Evolutionary conservation across 2,113 vertebrate genomes (phyloP).

Genomic region (Serinus canaria): DNA sequence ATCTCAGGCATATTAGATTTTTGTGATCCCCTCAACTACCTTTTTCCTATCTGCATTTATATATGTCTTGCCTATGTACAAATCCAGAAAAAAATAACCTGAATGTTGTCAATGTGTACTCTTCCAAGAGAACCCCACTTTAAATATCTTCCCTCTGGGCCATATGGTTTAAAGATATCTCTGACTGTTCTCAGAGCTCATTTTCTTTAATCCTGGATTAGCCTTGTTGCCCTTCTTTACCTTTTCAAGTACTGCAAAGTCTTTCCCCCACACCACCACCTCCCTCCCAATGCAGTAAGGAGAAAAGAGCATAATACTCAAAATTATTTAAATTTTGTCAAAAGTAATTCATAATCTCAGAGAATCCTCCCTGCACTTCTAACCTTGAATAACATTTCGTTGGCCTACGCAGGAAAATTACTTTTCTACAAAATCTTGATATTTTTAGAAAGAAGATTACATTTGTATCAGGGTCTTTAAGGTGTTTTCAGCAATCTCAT

Average conservation of each 20-base stretch:
- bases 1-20: neutral
- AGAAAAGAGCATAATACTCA: neutral
- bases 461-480: neutral
- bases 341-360: neutral
- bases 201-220: conserved; percentile 63
- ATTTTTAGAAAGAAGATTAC: neutral
- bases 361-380: neutral
- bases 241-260: conserved; percentile 24
- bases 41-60: neutral
- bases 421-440: neutral
- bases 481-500: neutral
- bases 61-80: neutral
- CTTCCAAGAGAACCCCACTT: neutral
- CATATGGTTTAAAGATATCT: conserved; percentile 5
- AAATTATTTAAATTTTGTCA: neutral
- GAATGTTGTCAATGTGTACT: neutral
- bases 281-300: neutral
- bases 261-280: neutral
- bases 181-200: conserved; percentile 38
- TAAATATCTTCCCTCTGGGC: conserved; percentile 39
- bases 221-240: conserved; percentile 32
- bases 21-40: neutral
- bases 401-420: neutral
- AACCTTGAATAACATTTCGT: neutral
- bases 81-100: neutral